Evolutionary conservation across 1,140 invertebrate genomes (phyloP).

Genomic region (Meloidogyne floridensis): DNA sequence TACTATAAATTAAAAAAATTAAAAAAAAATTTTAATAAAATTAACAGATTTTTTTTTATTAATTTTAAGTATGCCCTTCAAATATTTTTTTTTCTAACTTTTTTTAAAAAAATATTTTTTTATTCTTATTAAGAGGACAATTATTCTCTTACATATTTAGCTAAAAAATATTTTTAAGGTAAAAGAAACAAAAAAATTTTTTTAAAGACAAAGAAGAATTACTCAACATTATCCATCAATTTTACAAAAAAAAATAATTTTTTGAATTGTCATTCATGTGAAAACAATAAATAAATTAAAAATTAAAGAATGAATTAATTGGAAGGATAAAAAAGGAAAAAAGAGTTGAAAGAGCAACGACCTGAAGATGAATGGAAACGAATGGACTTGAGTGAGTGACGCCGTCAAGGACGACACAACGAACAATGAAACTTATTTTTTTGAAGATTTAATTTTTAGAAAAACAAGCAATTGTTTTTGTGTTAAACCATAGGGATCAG

Average conservation of each 20-base stretch:
- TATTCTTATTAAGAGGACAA: not conserved
- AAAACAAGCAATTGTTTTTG: no score
- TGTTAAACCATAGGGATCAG: no score
- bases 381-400: constrained; percentile 10
- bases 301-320: not conserved
- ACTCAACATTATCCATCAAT: not conserved
- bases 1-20: constrained; percentile 47
- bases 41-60: no score
- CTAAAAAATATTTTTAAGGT: not conserved
- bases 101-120: no score
- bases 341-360: not conserved
- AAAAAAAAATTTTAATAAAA: not conserved
- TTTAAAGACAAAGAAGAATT: not conserved
- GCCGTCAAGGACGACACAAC: constrained; percentile 2
- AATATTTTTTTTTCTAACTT: no score
- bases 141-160: not conserved
- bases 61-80: no score
- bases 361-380: not conserved
- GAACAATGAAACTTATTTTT: not conserved
- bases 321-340: not conserved
- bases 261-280: not conserved
- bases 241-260: not conserved
- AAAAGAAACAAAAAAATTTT: not conserved
- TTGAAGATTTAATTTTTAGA: not conserved
- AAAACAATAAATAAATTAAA: not conserved